Base-by-base conservation (phyloP, 2,113 vertebrate species). In the Romanogobio albipinnatus region DNA sequence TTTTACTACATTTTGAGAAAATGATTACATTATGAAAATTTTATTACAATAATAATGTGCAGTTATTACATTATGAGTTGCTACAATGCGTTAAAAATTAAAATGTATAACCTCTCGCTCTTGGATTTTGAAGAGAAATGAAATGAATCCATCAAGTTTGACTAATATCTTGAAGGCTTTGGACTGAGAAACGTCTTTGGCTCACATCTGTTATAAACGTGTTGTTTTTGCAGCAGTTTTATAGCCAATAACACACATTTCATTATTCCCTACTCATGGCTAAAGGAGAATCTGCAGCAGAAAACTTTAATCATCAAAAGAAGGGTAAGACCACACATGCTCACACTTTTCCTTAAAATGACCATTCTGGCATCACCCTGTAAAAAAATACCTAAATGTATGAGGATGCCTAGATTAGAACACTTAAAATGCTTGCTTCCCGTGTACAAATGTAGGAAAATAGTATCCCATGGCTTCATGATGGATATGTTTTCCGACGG, bases 201-300 rank as follows among this genome's bases (percentile, higher is more conserved):
- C 45, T 68, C 43, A 81, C 61, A 68, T 68, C 45, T 78, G n/a
- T 29, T 15, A 59, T 47, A 24, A 79, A 79, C 1, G 4, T 74
- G 70, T 26, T 79, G 58, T 80, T 80, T 80, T 80, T 64, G 58
- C 36, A 47, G 58, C 45, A 49, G 62, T 64, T 81, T 81, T 81
- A 66, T 51, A 53, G 26, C 24, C 61, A 19, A n/a, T 53, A 68
- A 81, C 61, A 68, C 68, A 33, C 45, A 26, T 68, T 51, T 68
- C 43, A 43, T 26, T 81, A 36, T 47, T 17, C 33, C 19, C 29
- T 13, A 17, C 22, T 29, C 45, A 29, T 51, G 24, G 14, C 74
- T 19, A 1, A 26, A 53, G 73, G 22, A n/a, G 43, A 76, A 53
- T 26, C 26, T 76, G 24, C 24, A 26, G 47, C 11, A 51, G 19